Evolutionary conservation across 2,113 vertebrate genomes (phyloP).

Genomic region (Etheostoma cragini): DNA sequence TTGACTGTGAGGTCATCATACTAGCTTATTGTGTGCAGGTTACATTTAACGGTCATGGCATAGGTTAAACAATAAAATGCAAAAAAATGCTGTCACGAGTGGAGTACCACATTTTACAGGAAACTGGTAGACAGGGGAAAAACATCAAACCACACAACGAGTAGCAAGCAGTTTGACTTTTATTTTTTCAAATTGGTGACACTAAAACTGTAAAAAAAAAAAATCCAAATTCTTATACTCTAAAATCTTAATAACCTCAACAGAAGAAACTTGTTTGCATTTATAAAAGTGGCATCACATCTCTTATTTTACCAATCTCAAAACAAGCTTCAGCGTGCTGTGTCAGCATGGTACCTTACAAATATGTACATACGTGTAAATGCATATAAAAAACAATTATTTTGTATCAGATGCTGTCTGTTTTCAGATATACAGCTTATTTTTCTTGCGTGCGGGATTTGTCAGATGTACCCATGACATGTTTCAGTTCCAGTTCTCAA

Average conservation of each 20-base stretch:
- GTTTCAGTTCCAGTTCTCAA: constrained; percentile 88
- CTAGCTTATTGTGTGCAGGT: neutral
- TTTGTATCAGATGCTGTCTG: constrained; percentile 18
- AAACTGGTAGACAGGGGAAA: neutral
- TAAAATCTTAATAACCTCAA: neutral
- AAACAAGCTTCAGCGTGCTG: constrained; percentile 5
- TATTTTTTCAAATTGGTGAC: constrained; percentile 56
- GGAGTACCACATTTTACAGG: neutral
- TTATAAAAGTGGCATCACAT: constrained; percentile 73
- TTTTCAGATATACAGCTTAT: neutral
- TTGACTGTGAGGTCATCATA: neutral
- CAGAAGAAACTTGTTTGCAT: constrained; percentile 16
- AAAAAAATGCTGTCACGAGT: neutral
- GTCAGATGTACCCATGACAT: neutral
- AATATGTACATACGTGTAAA: constrained; percentile 65
- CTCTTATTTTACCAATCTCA: constrained; percentile 33
- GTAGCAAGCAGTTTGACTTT: constrained; percentile 42
- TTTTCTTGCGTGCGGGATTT: constrained; percentile 7
- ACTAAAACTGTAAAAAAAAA: constrained; percentile 50
- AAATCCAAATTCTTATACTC: constrained; percentile 12
- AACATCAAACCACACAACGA: neutral
- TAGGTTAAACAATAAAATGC: neutral
- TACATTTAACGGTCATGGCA: neutral
- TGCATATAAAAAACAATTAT: constrained; percentile 50
- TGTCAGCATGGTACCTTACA: constrained; percentile 32